These are phyloP conservation scores for Ptyas mucosa DNA, from an alignment of 2,113 vertebrate species.

Conservation along the genomic window DNA sequence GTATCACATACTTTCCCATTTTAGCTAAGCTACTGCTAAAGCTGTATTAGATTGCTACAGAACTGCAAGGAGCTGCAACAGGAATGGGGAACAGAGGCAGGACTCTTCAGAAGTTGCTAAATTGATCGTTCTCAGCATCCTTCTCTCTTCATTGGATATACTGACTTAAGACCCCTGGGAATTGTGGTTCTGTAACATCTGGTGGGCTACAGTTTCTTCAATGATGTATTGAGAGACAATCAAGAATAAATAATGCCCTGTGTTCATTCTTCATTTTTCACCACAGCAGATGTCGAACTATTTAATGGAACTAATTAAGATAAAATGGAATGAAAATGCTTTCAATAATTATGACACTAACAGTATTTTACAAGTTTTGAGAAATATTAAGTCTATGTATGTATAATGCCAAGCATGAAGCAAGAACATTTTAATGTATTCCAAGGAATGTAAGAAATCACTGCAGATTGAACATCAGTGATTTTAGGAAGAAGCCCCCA, in stretches of 20 bases:
- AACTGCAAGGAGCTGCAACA: background rate
- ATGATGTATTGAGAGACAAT: background rate
- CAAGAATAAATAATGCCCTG: background rate
- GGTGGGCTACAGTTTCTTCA: background rate
- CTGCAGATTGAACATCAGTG: background rate
- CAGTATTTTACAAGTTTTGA: background rate
- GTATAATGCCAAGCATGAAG: slow-evolving; percentile 2
- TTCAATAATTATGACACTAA: background rate
- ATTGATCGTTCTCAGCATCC: background rate
- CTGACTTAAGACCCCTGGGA: background rate
- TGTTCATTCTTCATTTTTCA: background rate
- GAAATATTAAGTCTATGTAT: background rate
- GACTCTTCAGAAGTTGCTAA: background rate
- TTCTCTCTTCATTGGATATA: background rate
- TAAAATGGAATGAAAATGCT: background rate
- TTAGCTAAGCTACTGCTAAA: background rate
- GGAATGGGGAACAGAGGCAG: background rate
- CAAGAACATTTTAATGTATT: slow-evolving; percentile 6
- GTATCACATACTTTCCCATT: background rate
- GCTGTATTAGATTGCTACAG: background rate
- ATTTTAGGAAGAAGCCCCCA: slow-evolving; percentile 1
- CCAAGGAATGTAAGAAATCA: background rate
- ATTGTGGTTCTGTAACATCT: background rate
- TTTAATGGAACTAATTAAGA: background rate
- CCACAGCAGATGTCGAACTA: background rate